Base-by-base conservation (phyloP, 2,888 invertebrate species). In the Chalcis sispes region DNA sequence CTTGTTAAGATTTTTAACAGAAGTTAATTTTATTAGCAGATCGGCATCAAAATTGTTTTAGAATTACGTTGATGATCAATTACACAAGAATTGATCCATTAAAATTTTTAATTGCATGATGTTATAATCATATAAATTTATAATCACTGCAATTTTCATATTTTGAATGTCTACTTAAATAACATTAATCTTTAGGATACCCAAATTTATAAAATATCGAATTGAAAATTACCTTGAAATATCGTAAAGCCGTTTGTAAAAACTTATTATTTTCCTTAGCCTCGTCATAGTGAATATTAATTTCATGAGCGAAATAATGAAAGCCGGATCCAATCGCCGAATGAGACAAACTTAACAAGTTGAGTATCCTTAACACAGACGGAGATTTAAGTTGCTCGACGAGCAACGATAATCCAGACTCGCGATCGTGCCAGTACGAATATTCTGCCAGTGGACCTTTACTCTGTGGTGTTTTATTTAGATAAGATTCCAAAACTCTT, bases 371-470 rank as follows among this genome's bases (percentile, higher is more conserved):
- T 59, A 91, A 89, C 0, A 95, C 92, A 80, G 91, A 91, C 0
- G 93, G 92, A 48, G 94, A 93, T 84, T 95, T 95, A 48, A 97
- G 89, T 85, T 97, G 96, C 82, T 97, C 96, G 25, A 94, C 92
- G 0, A 96, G 89, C 29, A 94, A 90, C 72, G 95, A 95, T 25
- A 96, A 90, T 69, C 94, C 94, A 0, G 93, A 92, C 85, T 96
- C 94, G 78, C 94, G 91, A 83, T 95, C 94, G 66, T 94, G 92
- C 97, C 97, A 98, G 83, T 95, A 95, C 77, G 94, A 93, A 84
- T 95, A 95, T 86, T 97, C 97, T 0, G 95, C 93, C 70, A 97
- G 91, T 0, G 97, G 96, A 0, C 95, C 95, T 75, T 93, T 92
- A 0, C 94, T 95, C 58, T 92, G 91, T 0, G 93, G 91, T 74